Percentiles rank a stretch among this genome's conserved stretches.
Conservation (phyloP, 2,888 invertebrate species). For the Hydrotaea cyrtoneurina region DNA sequence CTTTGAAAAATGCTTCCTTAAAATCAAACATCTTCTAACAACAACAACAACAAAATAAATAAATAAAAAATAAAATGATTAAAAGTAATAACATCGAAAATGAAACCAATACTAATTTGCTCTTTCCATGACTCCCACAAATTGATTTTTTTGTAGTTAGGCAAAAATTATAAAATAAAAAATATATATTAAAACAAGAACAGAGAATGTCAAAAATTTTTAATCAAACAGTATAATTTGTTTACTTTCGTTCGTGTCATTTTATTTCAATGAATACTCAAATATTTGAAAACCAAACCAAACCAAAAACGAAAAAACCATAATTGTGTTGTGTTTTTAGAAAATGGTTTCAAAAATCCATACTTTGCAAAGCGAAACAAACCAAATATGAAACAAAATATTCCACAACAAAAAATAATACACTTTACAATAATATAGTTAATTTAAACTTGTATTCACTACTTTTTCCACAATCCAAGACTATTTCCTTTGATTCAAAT, state of each 20-base stretch:
- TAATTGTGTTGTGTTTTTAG: conserved; percentile 41
- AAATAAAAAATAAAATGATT: too few species aligned
- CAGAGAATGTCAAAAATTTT: conserved; percentile 20
- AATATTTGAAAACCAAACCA: background rate
- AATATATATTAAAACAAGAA: conserved; percentile 23
- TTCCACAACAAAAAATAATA: background rate
- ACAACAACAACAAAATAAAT: background rate
- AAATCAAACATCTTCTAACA: conserved; percentile 29
- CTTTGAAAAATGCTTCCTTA: conserved; percentile 23
- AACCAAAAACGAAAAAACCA: background rate
- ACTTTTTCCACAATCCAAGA: background rate
- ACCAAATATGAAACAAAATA: background rate
- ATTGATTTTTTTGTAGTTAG: conserved; percentile 53
- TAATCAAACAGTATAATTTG: background rate
- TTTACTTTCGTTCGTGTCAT: background rate
- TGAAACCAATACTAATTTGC: conserved; percentile 17
- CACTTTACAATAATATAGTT: background rate
- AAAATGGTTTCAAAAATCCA: conserved; percentile 57
- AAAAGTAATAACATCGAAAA: conserved; percentile 50
- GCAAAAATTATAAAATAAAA: conserved; percentile 43
- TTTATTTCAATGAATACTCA: conserved; percentile 3
- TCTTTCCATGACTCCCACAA: conserved; percentile 8
- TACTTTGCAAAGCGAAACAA: conserved; percentile 18
- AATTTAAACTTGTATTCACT: background rate
- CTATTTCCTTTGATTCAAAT: background rate